Evolutionary conservation across 2,888 invertebrate species (phyloP), one percentile per base, ranked within the genome.

Genomic region (Bombylius discolor): DNA sequence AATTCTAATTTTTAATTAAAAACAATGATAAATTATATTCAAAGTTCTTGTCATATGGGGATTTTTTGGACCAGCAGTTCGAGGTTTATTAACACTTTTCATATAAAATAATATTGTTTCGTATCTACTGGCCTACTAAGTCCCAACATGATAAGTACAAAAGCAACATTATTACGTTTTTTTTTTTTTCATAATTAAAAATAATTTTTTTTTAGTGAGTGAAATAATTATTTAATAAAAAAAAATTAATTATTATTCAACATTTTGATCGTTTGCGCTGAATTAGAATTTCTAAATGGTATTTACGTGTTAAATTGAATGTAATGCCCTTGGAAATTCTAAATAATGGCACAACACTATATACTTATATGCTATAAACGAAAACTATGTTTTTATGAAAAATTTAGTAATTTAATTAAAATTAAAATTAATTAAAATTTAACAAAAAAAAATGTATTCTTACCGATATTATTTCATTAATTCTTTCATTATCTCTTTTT

Each of bases 1-100:
- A 23, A 23, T 23, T 23, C 1, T 23, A 23, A 23, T 23, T 23
- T 23, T 23, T 23, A 23, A 2, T 23, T 23, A 23, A 23, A 23
- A 23, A 23, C 23, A 3, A 23, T 23, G 23, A 23, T 23, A 23
- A 23, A 23, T 2, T 23, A 2, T 23, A 23, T 23, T 23, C 23
- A 11, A 11, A 42, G 31, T 52, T 61, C 54, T 55, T 58, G 58
- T 59, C 59, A 52, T 52, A 59, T 49, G 71, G 73, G 73, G 73
- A 73, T 73, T 73, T 73, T 70, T 71, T 73, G 72, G 73, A 72
- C 71, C 73, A 73, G 73, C 69, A 73, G 73, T 70, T 68, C 66
- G 65, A 64, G 54, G 44, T 53, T 53, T 45, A 51, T 47, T 56
- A 52, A 33, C 32, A 46, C 51, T 32, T 23, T 56, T 56, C 46